Evolutionary conservation across 2,888 invertebrate species (phyloP).

Genomic region (Auanema freiburgensis): DNA sequence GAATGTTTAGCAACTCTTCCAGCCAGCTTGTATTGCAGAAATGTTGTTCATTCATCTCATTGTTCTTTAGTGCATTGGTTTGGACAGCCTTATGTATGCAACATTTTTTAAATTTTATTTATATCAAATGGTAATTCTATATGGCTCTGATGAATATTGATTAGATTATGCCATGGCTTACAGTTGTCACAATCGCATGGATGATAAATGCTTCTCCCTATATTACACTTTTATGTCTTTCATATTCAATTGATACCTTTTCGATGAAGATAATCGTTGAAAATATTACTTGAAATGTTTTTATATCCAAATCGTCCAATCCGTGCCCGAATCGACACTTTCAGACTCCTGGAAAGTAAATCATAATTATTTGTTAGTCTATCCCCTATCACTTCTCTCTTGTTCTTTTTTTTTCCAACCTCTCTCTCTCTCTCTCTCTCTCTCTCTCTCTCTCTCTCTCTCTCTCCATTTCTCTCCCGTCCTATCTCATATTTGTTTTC

Average conservation of each 20-base stretch:
- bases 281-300: neutral
- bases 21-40: constrained; percentile 30
- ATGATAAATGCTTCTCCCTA: constrained; percentile 7
- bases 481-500: neutral
- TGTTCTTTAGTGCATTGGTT: too few species aligned
- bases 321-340: constrained; percentile 3
- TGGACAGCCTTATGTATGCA: too few species aligned
- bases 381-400: neutral
- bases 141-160: constrained; percentile 7
- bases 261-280: constrained; percentile 5
- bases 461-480: too few species aligned
- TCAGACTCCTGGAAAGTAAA: neutral
- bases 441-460: too few species aligned
- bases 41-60: constrained; percentile 20
- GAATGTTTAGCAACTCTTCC: constrained; percentile 29
- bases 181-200: constrained; percentile 13
- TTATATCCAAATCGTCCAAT: constrained; percentile 6
- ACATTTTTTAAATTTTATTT: too few species aligned
- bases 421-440: too few species aligned
- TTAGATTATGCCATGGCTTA: constrained; percentile 13
- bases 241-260: constrained; percentile 7
- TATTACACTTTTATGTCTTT: too few species aligned
- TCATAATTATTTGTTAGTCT: neutral
- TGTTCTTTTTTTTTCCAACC: too few species aligned
- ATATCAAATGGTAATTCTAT: too few species aligned